Percentiles rank a stretch among this genome's conserved stretches.
These are phyloP conservation scores for Globia sparganii DNA, from an alignment of 2,888 invertebrate genomes.

Conservation along the genomic window DNA sequence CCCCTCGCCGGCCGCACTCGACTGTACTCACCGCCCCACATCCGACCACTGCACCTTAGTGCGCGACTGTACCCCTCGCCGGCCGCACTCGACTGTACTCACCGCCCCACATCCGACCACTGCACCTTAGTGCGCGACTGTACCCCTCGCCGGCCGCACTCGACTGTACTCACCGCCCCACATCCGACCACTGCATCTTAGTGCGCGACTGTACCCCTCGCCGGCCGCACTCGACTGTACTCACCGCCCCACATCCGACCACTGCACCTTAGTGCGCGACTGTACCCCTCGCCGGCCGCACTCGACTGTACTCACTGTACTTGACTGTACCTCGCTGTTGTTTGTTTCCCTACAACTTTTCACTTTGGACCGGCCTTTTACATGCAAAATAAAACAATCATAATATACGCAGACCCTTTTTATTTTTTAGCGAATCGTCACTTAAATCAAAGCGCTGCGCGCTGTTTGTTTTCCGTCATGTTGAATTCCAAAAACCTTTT, in stretches of 20 bases:
- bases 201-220: constrained; percentile 6
- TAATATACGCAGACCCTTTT: neutral
- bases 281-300: too few relatives aligned
- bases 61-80: constrained; percentile 1
- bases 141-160: neutral
- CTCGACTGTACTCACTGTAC: too few relatives aligned
- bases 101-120: too few relatives aligned
- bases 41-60: neutral
- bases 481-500: constrained; percentile 23
- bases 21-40: constrained; percentile 3
- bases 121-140: constrained; percentile 6
- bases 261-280: neutral
- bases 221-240: constrained; percentile 1
- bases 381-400: constrained; percentile 10
- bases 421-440: constrained; percentile 7
- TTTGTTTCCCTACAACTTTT: constrained; percentile 10
- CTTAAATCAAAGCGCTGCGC: constrained; percentile 21
- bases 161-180: constrained; percentile 2
- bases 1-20: neutral
- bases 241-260: too few relatives aligned
- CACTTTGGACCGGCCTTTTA: constrained; percentile 1
- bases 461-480: constrained; percentile 12
- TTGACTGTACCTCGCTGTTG: constrained; percentile 18
- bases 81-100: neutral
- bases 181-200: neutral